Percentiles rank a stretch among this genome's conserved stretches.
Conservation (phyloP, 2,888 invertebrate genomes). For the Embidobia sp. region DNA sequence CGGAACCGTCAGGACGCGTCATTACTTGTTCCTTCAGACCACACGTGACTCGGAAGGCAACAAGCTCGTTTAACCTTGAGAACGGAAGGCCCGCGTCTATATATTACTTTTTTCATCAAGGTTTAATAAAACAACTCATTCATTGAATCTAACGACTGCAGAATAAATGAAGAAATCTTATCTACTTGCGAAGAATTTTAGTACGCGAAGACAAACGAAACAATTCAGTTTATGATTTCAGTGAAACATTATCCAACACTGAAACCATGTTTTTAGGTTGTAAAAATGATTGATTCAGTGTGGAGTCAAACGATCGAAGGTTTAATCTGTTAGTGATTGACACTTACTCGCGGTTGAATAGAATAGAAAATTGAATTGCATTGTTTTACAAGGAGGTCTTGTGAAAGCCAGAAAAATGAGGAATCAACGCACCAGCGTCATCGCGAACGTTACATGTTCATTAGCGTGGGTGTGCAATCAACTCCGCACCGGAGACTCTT, state of each 20-base stretch:
- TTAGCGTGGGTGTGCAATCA: conserved; percentile 57
- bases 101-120: conserved; percentile 17
- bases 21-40: conserved; percentile 36
- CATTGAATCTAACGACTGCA: conserved; percentile 15
- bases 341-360: conserved; percentile 18
- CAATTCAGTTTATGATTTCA: background rate
- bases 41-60: conserved; percentile 71
- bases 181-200: background rate
- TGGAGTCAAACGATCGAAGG: too few relatives aligned
- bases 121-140: conserved; percentile 2
- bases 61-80: conserved; percentile 45
- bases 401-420: conserved; percentile 38
- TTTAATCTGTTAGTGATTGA: conserved; percentile 32
- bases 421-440: too few relatives aligned
- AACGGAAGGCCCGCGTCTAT: conserved; percentile 1
- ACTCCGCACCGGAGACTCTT: conserved; percentile 14
- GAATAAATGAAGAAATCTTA: conserved; percentile 4
- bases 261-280: too few relatives aligned
- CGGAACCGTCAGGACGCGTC: conserved; percentile 42
- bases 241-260: too few relatives aligned
- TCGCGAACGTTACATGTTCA: conserved; percentile 30
- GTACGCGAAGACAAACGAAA: background rate
- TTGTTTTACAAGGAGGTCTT: conserved; percentile 43
- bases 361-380: conserved; percentile 56
- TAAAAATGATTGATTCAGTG: too few relatives aligned